These are phyloP conservation scores for Coregonus sp. DNA, from an alignment of 2,797 vertebrate species.

Conservation along the genomic window DNA sequence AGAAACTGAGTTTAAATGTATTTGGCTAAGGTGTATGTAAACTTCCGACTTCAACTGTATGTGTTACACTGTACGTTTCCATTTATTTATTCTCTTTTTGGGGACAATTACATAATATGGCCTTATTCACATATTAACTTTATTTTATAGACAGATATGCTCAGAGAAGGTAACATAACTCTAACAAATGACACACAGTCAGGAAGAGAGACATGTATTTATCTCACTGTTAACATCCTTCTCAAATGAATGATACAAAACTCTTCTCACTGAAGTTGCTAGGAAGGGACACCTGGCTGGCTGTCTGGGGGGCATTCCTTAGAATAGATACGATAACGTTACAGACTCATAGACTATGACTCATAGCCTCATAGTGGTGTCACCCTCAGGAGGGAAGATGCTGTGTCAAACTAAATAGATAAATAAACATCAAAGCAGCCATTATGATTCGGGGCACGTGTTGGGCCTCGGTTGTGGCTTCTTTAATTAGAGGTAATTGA, in stretches of 20 bases:
- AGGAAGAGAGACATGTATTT: background rate
- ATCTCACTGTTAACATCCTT: background rate
- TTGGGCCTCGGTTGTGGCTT: conserved; percentile 15
- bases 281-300: too few relatives aligned
- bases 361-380: background rate
- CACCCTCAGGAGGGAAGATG: background rate
- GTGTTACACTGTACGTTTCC: too few relatives aligned
- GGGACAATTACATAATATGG: background rate
- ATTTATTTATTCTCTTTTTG: background rate
- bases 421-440: conserved; percentile 15
- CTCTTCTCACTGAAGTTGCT: background rate
- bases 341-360: background rate
- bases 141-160: background rate
- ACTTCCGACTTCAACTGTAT: too few relatives aligned
- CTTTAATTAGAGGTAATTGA: conserved; percentile 56
- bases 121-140: background rate
- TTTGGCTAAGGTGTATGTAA: too few relatives aligned
- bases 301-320: background rate
- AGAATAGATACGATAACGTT: background rate
- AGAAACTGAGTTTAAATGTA: too few relatives aligned
- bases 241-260: background rate
- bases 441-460: conserved; percentile 35
- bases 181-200: background rate
- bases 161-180: background rate
- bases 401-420: background rate